Evolutionary conservation across 2,113 vertebrate genomes (phyloP).

Genomic region (Prochilodus magdalenae): DNA sequence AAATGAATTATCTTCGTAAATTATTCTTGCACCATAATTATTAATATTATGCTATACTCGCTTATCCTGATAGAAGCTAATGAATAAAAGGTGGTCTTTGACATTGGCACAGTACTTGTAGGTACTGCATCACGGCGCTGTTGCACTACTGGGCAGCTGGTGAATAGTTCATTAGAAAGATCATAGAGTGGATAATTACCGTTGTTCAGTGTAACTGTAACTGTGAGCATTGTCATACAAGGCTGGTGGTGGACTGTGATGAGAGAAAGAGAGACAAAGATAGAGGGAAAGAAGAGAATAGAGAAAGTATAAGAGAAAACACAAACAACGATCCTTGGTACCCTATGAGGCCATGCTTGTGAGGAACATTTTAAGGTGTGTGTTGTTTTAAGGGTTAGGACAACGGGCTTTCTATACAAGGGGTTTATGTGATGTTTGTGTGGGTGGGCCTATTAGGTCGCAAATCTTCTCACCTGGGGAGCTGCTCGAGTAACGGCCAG

Average conservation of each 20-base stretch:
- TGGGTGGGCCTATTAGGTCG: neutral
- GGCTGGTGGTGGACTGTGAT: constrained; percentile 55
- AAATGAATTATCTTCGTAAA: no score
- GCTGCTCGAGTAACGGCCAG: constrained; percentile 91
- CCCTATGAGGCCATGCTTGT: constrained; percentile 21
- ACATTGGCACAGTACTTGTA: no score
- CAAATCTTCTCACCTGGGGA: constrained; percentile 91
- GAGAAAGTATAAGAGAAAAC: constrained; percentile 17
- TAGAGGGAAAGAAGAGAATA: no score
- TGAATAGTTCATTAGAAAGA: constrained; percentile 34
- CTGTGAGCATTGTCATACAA: constrained; percentile 61
- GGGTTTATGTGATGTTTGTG: neutral
- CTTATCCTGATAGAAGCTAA: no score
- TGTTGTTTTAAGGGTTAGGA: neutral
- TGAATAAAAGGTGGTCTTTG: no score
- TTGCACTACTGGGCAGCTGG: constrained; percentile 27
- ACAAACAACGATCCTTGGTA: constrained; percentile 18
- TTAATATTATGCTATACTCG: no score
- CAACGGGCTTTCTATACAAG: neutral
- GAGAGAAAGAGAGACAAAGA: constrained; percentile 39
- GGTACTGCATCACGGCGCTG: neutral
- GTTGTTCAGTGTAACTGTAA: constrained; percentile 62
- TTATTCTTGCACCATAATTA: no score
- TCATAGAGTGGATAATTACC: constrained; percentile 51
- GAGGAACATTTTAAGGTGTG: constrained; percentile 40